Conservation (phyloP, 2,888 invertebrate species). For the Halictus quadricinctus region DNA sequence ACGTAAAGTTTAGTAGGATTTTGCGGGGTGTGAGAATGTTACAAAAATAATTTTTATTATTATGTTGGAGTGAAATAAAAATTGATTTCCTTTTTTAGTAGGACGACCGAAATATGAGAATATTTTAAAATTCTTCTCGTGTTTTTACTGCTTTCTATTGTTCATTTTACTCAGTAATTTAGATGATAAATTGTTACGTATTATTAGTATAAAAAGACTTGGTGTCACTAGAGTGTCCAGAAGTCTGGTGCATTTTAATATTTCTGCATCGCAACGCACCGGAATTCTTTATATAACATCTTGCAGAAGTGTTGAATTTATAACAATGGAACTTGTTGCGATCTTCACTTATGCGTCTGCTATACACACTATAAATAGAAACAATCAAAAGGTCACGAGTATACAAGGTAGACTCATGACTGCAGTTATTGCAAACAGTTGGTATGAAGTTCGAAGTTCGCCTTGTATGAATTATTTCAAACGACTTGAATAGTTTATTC, state of each 20-base stretch:
- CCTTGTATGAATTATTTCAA: not conserved
- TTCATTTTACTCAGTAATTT: too few relatives aligned
- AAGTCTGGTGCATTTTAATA: not conserved
- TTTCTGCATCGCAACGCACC: not conserved
- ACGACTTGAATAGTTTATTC: not conserved
- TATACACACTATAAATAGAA: not conserved
- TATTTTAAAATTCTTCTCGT: too few relatives aligned
- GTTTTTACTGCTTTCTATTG: too few relatives aligned
- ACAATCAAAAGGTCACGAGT: not conserved
- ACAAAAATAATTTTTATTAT: too few relatives aligned
- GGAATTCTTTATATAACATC: not conserved
- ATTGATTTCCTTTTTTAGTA: too few relatives aligned
- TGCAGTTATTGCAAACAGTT: not conserved
- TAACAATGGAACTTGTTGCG: not conserved
- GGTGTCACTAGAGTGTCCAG: not conserved
- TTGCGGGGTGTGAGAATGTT: too few relatives aligned
- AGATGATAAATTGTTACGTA: too few relatives aligned
- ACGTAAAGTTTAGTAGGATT: too few relatives aligned
- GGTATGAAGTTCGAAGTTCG: not conserved
- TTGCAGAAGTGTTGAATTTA: not conserved
- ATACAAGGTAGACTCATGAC: not conserved
- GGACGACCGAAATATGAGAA: too few relatives aligned
- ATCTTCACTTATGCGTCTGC: not conserved
- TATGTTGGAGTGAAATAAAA: too few relatives aligned
- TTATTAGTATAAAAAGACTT: not conserved